Percentiles rank a stretch among this genome's conserved stretches.
Evolutionary conservation across 2,113 vertebrate genomes (phyloP).

Genomic region (Cairina moschata): DNA sequence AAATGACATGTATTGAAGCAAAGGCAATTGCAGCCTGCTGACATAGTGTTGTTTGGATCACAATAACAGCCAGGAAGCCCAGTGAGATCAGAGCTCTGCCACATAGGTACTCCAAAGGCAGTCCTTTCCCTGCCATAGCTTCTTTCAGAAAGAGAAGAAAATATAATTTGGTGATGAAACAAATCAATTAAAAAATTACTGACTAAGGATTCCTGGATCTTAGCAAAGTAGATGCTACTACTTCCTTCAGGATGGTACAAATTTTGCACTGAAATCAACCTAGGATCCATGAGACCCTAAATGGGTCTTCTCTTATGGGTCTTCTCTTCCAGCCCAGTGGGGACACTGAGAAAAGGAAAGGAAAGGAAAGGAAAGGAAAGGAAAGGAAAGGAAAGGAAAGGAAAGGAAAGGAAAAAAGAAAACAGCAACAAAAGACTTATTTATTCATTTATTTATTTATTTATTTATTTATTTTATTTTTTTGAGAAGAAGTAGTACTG

Average conservation of each 20-base stretch:
- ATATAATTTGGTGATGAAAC: neutral
- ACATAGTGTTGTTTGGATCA: neutral
- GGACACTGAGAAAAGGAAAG: neutral
- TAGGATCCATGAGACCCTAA: too few relatives aligned
- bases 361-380: too few relatives aligned
- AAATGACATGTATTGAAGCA: neutral
- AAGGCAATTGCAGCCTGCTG: neutral
- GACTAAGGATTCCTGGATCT: neutral
- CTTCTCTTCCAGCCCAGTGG: neutral
- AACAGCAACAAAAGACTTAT: too few relatives aligned
- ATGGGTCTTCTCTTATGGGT: too few relatives aligned
- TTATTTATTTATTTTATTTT: too few relatives aligned
- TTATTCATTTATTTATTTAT: too few relatives aligned
- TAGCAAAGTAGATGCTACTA: neutral
- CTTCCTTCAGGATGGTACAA: neutral
- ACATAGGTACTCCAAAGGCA: neutral
- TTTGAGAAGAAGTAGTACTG: neutral
- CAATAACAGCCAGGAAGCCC: neutral
- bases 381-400: too few relatives aligned
- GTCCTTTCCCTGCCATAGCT: neutral
- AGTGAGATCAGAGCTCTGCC: neutral
- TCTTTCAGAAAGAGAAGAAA: neutral
- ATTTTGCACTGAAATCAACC: neutral
- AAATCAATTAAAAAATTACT: neutral
- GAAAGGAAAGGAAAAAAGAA: too few relatives aligned